Conservation (phyloP, 2,888 invertebrate species). For the Cremastobaeus sp. region DNA sequence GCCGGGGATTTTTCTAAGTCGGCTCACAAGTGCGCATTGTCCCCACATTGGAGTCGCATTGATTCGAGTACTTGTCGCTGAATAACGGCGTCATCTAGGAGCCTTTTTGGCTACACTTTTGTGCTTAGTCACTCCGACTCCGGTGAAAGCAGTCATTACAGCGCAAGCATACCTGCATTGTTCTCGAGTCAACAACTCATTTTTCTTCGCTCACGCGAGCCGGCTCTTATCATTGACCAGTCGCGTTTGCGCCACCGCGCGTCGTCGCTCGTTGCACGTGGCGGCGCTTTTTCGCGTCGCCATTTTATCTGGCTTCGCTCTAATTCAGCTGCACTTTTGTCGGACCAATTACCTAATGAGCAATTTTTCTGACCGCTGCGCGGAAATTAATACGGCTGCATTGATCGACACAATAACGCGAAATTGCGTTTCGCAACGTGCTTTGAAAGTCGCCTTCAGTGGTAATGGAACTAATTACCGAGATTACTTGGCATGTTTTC, state of each 20-base stretch:
- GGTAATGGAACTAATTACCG: conserved; percentile 49
- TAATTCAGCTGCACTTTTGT: no score
- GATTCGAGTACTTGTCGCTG: conserved; percentile 57
- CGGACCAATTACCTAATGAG: conserved; percentile 3
- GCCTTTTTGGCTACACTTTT: conserved; percentile 57
- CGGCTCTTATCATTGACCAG: conserved; percentile 43
- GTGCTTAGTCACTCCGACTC: conserved; percentile 58
- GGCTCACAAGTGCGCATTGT: conserved; percentile 49
- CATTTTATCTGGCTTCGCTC: no score
- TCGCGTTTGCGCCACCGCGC: conserved; percentile 43
- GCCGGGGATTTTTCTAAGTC: conserved; percentile 37
- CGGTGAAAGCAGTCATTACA: conserved; percentile 56
- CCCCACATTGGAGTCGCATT: conserved; percentile 54
- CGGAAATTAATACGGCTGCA: conserved; percentile 34
- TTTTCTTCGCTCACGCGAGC: conserved; percentile 54
- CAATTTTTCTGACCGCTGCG: neutral
- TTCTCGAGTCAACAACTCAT: conserved; percentile 60
- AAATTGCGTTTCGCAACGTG: conserved; percentile 38
- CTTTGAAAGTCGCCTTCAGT: conserved; percentile 29
- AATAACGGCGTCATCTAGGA: conserved; percentile 58
- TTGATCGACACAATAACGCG: conserved; percentile 33
- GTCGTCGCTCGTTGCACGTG: conserved; percentile 29
- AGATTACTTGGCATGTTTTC: conserved; percentile 50
- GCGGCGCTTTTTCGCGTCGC: neutral
- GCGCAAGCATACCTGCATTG: conserved; percentile 55